Conservation (phyloP, 2,113 vertebrate genomes). For the Protobothrops mucrosquamatus region DNA sequence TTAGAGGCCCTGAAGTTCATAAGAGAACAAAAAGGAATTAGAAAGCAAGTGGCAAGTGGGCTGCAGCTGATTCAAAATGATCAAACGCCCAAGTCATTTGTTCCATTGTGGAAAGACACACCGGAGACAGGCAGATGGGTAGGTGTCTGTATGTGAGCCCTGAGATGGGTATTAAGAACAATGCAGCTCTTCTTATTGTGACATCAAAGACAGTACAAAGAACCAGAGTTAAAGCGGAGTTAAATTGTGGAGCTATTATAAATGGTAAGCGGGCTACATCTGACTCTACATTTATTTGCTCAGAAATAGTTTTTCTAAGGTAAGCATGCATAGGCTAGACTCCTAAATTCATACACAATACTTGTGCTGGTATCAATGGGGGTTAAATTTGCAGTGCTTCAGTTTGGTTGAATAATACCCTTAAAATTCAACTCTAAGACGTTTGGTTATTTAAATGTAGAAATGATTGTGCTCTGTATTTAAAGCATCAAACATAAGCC, state of each 20-base stretch:
- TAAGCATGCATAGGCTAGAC: background rate
- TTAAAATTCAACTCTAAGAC: background rate
- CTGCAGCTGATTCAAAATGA: constrained; percentile 71
- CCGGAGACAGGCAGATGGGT: constrained; percentile 54
- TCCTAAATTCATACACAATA: background rate
- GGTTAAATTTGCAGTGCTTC: background rate
- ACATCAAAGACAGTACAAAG: background rate
- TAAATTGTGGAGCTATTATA: background rate
- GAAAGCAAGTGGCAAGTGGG: constrained; percentile 62
- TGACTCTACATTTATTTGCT: background rate
- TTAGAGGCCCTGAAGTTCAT: constrained; percentile 62
- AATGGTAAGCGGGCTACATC: background rate
- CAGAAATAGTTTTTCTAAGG: background rate
- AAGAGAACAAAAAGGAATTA: constrained; percentile 68
- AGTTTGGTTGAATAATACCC: background rate
- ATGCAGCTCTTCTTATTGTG: background rate
- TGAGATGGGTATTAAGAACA: constrained; percentile 28
- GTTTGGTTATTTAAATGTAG: background rate
- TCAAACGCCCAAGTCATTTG: constrained; percentile 63
- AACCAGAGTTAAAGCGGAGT: background rate
- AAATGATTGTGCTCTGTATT: background rate
- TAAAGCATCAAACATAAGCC: background rate
- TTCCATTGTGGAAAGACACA: constrained; percentile 62
- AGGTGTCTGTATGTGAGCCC: constrained; percentile 25
- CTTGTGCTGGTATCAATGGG: background rate